Evolutionary conservation across 2,113 vertebrate genomes (phyloP), one percentile per base, ranked within the genome.

Genomic region (Podarcis cretensis): DNA sequence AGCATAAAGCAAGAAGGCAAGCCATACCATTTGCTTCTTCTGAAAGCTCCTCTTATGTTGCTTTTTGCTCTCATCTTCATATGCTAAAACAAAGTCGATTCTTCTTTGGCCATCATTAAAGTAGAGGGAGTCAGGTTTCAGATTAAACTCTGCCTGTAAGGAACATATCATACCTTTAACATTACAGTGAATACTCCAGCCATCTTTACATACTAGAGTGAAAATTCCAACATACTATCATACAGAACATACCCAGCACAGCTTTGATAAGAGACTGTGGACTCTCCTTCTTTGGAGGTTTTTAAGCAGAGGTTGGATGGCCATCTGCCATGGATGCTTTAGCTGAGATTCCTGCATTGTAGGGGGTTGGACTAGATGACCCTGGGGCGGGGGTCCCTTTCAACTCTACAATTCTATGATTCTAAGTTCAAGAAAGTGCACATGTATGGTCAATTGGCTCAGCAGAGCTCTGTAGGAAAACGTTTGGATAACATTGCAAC

Each of bases 61-160:
- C 93, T 98, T 98, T 93, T 94, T 98, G 10, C 95, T 97, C 93
- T 99, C 98, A 93, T 99, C 98, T 93, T 99, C 98, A 84, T 99
- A 99, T 2, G 98, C 98, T 48, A 99, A 96, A 91, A 99, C 94
- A 92, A 98, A 99, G 95, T 99, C 99, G 25, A 99, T 97, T 92
- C 98, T 96, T 95, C 98, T 93, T 57, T 97, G 96, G 21, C 98
- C 98, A 9, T 99, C 98, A 0, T 97, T 98, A 94, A 99, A 99
- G 96, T 97, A 99, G 16, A 99, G 91, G 6, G 98, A 98, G 89
- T 99, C 98, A 0, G 96, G 91, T n/a, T 98, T 97, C 82, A 93
- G 88, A 78, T 98, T 97, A 94, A 98, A 99, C 93, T 98, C 98
- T 40, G 93, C 95, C 99, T 99, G 96, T 68, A 95, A 95, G 23